Evolutionary conservation across 2,888 invertebrate species (phyloP).

Genomic region (Molorchus minor): DNA sequence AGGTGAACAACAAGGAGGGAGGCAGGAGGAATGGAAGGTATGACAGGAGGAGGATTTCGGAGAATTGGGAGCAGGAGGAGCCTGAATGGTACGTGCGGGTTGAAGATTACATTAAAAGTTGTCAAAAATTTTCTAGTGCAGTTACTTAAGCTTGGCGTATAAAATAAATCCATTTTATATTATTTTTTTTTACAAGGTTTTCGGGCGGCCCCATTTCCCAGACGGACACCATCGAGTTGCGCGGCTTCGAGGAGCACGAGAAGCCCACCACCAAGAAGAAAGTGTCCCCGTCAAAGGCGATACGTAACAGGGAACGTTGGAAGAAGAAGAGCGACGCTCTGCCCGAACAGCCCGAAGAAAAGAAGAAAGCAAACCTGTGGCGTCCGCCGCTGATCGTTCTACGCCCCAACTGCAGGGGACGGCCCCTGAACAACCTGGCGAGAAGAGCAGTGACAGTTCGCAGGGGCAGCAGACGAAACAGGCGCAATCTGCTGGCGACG

Average conservation of each 20-base stretch:
- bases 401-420: conserved; percentile 32
- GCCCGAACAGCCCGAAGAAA: conserved; percentile 40
- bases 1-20: conserved; percentile 39
- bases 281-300: conserved; percentile 62
- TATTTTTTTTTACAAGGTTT: conserved; percentile 65
- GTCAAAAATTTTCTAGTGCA: too few relatives aligned
- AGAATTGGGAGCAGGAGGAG: conserved; percentile 63
- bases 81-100: conserved; percentile 45
- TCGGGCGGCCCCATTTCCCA: conserved; percentile 91
- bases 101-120: neutral
- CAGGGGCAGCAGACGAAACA: too few relatives aligned
- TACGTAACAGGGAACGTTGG: conserved; percentile 61
- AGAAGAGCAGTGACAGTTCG: too few relatives aligned
- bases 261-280: conserved; percentile 62
- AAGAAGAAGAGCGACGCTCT: conserved; percentile 59
- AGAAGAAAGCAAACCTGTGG: conserved; percentile 29
- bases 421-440: too few relatives aligned
- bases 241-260: conserved; percentile 85
- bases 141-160: too few relatives aligned
- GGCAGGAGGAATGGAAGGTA: conserved; percentile 51
- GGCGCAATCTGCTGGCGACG: conserved; percentile 28
- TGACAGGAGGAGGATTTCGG: conserved; percentile 50
- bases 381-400: conserved; percentile 17
- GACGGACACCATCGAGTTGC: conserved; percentile 90
- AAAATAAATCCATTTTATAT: neutral